Conservation (phyloP, 2,797 vertebrate species). For the Yasuhikotakia modesta region DNA sequence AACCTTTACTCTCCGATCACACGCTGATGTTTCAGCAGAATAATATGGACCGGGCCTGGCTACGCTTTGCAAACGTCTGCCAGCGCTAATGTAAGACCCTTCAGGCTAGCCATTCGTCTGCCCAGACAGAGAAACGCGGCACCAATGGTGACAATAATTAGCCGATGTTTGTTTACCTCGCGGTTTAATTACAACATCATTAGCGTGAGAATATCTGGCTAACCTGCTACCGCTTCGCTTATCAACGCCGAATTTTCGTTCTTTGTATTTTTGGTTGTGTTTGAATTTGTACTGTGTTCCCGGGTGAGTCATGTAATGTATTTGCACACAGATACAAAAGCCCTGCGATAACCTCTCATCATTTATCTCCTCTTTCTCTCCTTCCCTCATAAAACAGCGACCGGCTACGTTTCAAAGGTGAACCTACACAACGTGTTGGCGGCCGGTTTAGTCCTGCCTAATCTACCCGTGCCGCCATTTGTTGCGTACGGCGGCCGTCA, state of each 20-base stretch:
- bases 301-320: slow-evolving; percentile 17
- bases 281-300: not conserved
- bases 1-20: slow-evolving; percentile 47
- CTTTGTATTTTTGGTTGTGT: slow-evolving; percentile 2
- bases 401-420: not conserved
- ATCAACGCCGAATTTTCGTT: not conserved
- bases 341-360: not conserved
- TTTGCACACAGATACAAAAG: not conserved
- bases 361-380: slow-evolving; percentile 7
- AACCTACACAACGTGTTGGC: not conserved
- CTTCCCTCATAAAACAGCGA: not conserved
- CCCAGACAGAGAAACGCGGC: not conserved
- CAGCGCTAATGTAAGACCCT: slow-evolving; percentile 28
- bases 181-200: slow-evolving; percentile 31
- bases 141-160: slow-evolving; percentile 22
- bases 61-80: slow-evolving; percentile 27
- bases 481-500: not conserved
- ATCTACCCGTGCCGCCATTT: not conserved
- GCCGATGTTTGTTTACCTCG: slow-evolving; percentile 34
- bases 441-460: slow-evolving; percentile 4
- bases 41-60: slow-evolving; percentile 18
- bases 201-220: slow-evolving; percentile 27
- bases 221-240: not conserved
- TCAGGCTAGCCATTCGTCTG: slow-evolving; percentile 10
- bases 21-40: slow-evolving; percentile 35